Base-by-base conservation (phyloP, 2,888 invertebrate species). In the Eristalinus aeneus region DNA sequence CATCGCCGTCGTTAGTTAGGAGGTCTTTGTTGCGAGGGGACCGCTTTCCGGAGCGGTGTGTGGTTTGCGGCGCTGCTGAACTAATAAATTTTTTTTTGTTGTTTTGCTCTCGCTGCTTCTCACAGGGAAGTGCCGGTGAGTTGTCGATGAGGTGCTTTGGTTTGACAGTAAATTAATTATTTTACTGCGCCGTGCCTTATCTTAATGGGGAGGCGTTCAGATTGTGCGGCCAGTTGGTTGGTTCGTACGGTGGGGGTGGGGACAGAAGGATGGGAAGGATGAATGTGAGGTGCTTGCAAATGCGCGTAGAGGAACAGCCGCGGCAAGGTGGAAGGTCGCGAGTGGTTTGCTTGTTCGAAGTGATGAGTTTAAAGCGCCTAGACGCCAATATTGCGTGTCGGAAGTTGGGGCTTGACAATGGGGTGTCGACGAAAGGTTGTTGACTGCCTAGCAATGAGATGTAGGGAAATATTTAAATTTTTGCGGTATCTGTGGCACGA, bases 161-260 rank as follows among this genome's bases (percentile, higher is more conserved):
- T 39, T 61, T 60, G 8, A 53, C 61, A 27, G 69, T 77, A 77
- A 77, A 69, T 77, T 69, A 77, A 77, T 77, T 68, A 54, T 34
- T 63, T 69, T 77, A 56, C 34, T 63, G 63, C 2, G 34, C 20
- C 10, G 32, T 46, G 46, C 46, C 10, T 69, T 54, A 36, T 63
- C 61, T 69, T 69, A 54, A 69, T 56, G 32, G 11, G 53, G 39
- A 16, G 46, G 46, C 46, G 46, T 46, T 46, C 16, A 16, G 16
- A 5, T 5, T 6, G n/a, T 8, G 46, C 16, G 16, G n/a, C n/a
- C n/a, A n/a, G 46, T 16, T 16, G 8, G 16, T 46, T 16, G 46
- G 46, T 16, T n/a, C 46, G 46, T 16, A 8, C 16, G 46, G 16
- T 46, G 46, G 46, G 46, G 46, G 46, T 16, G 46, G 16, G 46